phyloP scores from a whole-genome alignment of 35 echinoderm and acorn worm species.

The Amphiura filiformis region DNA sequence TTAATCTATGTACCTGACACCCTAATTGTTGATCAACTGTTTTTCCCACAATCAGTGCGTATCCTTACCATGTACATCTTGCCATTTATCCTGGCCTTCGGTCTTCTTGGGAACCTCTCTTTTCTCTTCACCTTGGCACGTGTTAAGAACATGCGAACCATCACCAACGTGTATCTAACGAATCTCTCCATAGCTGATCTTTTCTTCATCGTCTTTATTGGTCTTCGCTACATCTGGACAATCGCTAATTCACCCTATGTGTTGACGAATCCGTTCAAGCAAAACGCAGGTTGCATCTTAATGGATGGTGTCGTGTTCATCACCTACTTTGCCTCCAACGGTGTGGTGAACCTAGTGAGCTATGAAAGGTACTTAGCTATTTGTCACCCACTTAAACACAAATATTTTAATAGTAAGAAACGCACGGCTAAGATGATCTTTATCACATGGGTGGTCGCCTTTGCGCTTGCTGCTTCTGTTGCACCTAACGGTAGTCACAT shows the following conservation, averaged over 20 bases:
- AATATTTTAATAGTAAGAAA: constrained; percentile 50
- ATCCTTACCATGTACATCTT: constrained; percentile 19
- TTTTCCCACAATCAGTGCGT: not conserved
- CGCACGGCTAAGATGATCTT: constrained; percentile 48
- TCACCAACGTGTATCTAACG: constrained; percentile 72
- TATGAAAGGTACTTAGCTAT: constrained; percentile 82
- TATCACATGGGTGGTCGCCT: constrained; percentile 46
- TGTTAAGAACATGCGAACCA: constrained; percentile 67
- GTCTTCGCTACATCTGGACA: constrained; percentile 49
- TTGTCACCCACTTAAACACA: constrained; percentile 67
- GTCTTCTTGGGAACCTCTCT: constrained; percentile 60
- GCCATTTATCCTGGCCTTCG: constrained; percentile 58
- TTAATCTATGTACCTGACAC: not conserved
- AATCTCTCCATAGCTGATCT: constrained; percentile 73
- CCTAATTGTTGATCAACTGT: not conserved
- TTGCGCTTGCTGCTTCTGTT: constrained; percentile 40
- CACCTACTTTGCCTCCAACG: constrained; percentile 66
- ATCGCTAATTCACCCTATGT: constrained; percentile 42
- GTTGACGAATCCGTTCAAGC: constrained; percentile 10
- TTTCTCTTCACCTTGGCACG: constrained; percentile 76
- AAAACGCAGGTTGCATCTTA: constrained; percentile 39
- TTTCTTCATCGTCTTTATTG: constrained; percentile 52
- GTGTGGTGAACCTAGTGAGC: constrained; percentile 63
- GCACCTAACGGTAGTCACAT: constrained; percentile 22
- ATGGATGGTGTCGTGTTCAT: constrained; percentile 38